Base-by-base conservation (phyloP, 2,113 vertebrate genomes). In the Nerophis ophidion region DNA sequence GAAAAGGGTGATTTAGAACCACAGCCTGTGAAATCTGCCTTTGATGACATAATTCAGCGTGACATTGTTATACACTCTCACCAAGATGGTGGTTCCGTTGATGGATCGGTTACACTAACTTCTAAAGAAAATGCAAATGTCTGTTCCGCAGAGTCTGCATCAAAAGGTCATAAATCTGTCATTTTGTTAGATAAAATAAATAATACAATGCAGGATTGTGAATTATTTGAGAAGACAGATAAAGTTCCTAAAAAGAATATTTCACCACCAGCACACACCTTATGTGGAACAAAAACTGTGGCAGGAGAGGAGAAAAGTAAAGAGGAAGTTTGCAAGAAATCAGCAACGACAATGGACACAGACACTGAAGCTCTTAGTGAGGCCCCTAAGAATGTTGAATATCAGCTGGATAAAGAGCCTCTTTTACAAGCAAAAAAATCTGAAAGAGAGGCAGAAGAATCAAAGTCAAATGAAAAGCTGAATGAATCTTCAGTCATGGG, bases 361-460 rank as follows among this genome's bases (percentile, higher is more conserved):
- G 56, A 75, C 65, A 15, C 64, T 57, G 58, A 40, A 38, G 60
- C 67, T 82, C 78, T 80, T 74, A 40, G 45, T 66, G 68, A 80
- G 71, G 33, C 60, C 1, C 61, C 58, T 42, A 73, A 80, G 75
- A 84, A 82, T 75, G 75, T 64, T 72, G 74, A 79, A 69, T 73
- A 65, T 59, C 48, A 68, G 36, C 10, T 10, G 52, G 49, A 87
- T 77, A 84, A 83, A 83, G 80, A 72, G 63, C 8, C 63, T 54
- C 65, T 84, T 79, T 81, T 68, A 70, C 9, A 62, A n/a, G 15
- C 9, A 17, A 61, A 13, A 67, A 33, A 72, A 38, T 59, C 42
- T 66, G 66, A 61, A 73, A 65, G 49, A 48, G 59, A 35, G 61
- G 44, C 68, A 57, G 67, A 63, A 42, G 64, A 71, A 46, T 65